phyloP scores from a whole-genome alignment of 1,140 invertebrate species.

The Listronotus bonariensis region DNA sequence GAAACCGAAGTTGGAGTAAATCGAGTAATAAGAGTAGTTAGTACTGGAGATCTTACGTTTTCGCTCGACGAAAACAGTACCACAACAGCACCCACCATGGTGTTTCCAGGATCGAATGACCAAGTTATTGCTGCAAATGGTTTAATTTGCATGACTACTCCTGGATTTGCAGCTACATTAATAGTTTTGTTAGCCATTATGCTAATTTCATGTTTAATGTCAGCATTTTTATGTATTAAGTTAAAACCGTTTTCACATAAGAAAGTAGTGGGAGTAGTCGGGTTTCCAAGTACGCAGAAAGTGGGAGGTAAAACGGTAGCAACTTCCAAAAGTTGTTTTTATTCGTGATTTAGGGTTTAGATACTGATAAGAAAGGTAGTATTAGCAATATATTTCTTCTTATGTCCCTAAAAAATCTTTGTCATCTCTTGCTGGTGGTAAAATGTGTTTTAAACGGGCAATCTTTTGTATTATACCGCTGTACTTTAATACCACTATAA shows the following conservation, averaged over 20 bases:
- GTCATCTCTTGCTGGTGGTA: too few relatives aligned
- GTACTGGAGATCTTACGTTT: slow-evolving; percentile 83
- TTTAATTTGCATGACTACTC: slow-evolving; percentile 90
- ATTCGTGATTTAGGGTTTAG: slow-evolving; percentile 54
- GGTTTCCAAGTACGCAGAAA: slow-evolving; percentile 55
- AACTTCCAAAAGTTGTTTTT: slow-evolving; percentile 59
- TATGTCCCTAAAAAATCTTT: too few relatives aligned
- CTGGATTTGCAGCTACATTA: slow-evolving; percentile 83
- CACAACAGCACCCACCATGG: slow-evolving; percentile 66
- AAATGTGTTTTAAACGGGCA: too few relatives aligned
- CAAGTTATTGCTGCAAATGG: slow-evolving; percentile 54
- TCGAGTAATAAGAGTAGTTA: slow-evolving; percentile 81
- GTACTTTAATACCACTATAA: too few relatives aligned
- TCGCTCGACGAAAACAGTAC: slow-evolving; percentile 68
- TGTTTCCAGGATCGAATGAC: slow-evolving; percentile 67
- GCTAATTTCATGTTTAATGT: slow-evolving; percentile 80
- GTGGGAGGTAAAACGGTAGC: slow-evolving; percentile 47
- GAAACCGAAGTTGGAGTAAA: slow-evolving; percentile 83
- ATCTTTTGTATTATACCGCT: too few relatives aligned
- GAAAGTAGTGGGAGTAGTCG: slow-evolving; percentile 59
- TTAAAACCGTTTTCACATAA: slow-evolving; percentile 68
- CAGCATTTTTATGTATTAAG: slow-evolving; percentile 80
- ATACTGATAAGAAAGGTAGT: background rate
- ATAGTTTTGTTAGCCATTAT: slow-evolving; percentile 79
- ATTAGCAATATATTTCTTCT: too few relatives aligned